Evolutionary conservation across 2,888 invertebrate genomes (phyloP), one percentile per base, ranked within the genome.

Genomic region (Oscheius sp.): DNA sequence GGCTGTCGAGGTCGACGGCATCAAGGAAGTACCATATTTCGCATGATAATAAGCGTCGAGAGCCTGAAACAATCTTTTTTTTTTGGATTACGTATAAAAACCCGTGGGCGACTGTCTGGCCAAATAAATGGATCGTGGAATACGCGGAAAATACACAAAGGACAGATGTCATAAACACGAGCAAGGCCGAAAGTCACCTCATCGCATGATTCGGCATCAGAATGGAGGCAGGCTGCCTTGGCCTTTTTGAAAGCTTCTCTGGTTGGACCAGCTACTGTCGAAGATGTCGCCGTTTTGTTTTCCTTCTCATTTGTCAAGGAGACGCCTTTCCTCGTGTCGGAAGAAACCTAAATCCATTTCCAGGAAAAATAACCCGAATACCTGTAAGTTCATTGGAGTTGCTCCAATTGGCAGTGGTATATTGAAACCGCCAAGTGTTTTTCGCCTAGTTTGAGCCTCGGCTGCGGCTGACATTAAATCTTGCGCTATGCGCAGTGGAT

Each of bases 21-120:
- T 35, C 16, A 80, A 46, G 7, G 76, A 76, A 69, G 76, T 76
- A n/a, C 77, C 79, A 59, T 74, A 80, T 53, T 76, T 64, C 9
- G 77, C 69, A 5, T 73, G 77, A 72, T 80, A 76, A 56, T 76
- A 80, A 6, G 77, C 77, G 64, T 80, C 79, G 7, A 80, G 69
- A 23, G 79, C 79, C 72, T 72, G 41, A 43, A 72, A 35, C 64
- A 55, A 43, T 6, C 43, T 12, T 13, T n/a, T 58, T 27, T 27
- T 23, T 35, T 9, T 9, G 35, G 35, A 35, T 35, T 35, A 35
- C 9, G 35, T 35, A 35, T 3, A 35, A 35, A 35, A 35, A 35
- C 35, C 35, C 35, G 35, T 3, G 35, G 35, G 35, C 9, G 35
- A 6, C 35, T 35, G 3, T 35, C 35, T 9, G 35, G 35, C 5